Evolutionary conservation across 2,888 invertebrate genomes (phyloP), one percentile per base, ranked within the genome.

Genomic region (Erebia epiphron): DNA sequence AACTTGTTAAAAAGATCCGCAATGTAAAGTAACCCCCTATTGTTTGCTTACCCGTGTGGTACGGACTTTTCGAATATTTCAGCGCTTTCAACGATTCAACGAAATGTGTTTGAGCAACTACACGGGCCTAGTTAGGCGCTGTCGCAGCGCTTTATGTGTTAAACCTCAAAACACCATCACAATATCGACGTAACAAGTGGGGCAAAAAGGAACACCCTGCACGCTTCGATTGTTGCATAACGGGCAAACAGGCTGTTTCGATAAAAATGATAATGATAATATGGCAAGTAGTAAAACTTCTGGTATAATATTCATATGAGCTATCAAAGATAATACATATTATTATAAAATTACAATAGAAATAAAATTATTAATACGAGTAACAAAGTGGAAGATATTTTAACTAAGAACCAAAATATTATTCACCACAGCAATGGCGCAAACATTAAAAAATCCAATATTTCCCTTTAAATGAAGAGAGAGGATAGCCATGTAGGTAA

Each of bases 171-270:
- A 63, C 66, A 66, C 65, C 68, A 71, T 71, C 72, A 67, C 64
- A 54, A 70, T 70, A 70, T 69, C 67, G 70, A 73, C 69, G 61
- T 70, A 74, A 72, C 72, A 72, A 72, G 74, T 74, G 74, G 72
- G 70, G 72, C 64, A 56, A 68, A 54, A 71, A 64, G 69, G 67
- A 57, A 71, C 70, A 68, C 74, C 68, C 64, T 62, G 56, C 67
- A 70, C 56, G 67, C 41, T 70, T 58, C 61, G 56, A 16, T 69
- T 58, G 62, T 69, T 71, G 57, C 62, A 62, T 72, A 74, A 70
- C 66, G 67, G 64, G 26, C 21, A 64, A 56, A 63, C 16, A 46
- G 54, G 10, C 56, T 13, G n/a, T 26, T 65, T 16, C 13, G n/a
- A 52, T 18, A 50, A 54, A 18, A 54, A 18, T 16, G 8, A 16